Conservation (phyloP, 1,140 invertebrate species). For the Maniola jurtina region DNA sequence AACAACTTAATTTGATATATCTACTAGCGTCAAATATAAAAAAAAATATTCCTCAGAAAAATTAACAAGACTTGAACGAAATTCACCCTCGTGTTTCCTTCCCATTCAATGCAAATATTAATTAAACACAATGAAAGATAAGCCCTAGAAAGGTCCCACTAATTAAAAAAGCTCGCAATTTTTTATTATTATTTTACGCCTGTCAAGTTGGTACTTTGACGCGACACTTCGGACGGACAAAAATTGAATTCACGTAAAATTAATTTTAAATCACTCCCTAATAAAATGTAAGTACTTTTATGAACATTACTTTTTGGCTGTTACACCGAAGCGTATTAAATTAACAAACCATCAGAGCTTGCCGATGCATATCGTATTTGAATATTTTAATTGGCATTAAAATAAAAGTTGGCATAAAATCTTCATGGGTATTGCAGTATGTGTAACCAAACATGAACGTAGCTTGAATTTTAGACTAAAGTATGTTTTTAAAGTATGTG, state of each 20-base stretch:
- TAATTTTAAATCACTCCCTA: constrained; percentile 43
- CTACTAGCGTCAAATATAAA: not conserved
- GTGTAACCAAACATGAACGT: too few relatives aligned
- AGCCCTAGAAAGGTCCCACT: constrained; percentile 15
- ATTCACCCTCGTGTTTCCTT: constrained; percentile 10
- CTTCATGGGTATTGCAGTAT: too few relatives aligned
- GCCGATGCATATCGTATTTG: too few relatives aligned
- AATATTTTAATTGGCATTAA: too few relatives aligned
- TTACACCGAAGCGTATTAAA: constrained; percentile 22
- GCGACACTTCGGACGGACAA: constrained; percentile 15
- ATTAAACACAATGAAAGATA: constrained; percentile 19
- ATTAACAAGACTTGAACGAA: constrained; percentile 5
- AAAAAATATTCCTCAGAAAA: not conserved
- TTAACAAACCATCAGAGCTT: not conserved
- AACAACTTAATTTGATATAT: not conserved
- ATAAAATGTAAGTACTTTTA: constrained; percentile 31
- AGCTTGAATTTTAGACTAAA: too few relatives aligned
- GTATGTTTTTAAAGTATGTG: too few relatives aligned
- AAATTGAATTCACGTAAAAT: constrained; percentile 44
- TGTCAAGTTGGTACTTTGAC: constrained; percentile 14
- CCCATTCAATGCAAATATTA: constrained; percentile 19
- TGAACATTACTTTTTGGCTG: not conserved
- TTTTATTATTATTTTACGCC: constrained; percentile 15
- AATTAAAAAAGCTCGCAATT: constrained; percentile 13
- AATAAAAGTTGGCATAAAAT: too few relatives aligned